Conservation (phyloP, 1,140 invertebrate genomes). For the Drosophila santomea region DNA sequence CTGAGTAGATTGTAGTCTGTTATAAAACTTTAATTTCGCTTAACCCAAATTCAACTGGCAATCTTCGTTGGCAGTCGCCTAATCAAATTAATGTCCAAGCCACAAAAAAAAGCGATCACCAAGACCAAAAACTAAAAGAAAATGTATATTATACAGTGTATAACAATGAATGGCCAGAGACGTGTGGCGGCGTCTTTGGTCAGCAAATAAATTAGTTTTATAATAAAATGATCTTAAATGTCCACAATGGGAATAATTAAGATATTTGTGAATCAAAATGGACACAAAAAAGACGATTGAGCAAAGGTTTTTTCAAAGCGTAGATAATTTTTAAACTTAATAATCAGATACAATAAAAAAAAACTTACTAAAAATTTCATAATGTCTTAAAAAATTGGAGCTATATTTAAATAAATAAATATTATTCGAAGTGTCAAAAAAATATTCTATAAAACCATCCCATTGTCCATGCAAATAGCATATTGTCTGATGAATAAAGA, state of each 20-base stretch:
- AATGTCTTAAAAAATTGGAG: too few species aligned
- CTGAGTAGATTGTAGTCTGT: conserved; percentile 4
- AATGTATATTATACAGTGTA: not conserved
- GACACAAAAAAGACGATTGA: not conserved
- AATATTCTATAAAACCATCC: not conserved
- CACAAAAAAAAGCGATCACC: conserved; percentile 23
- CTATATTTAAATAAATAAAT: too few species aligned
- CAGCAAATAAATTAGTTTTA: conserved; percentile 26
- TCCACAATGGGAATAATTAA: conserved; percentile 24
- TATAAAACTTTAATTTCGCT: conserved; percentile 40
- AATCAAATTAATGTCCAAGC: conserved; percentile 54
- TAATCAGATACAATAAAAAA: too few species aligned
- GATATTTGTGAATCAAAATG: not conserved
- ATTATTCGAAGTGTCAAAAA: too few species aligned
- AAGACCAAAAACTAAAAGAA: conserved; percentile 8
- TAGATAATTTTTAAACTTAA: too few species aligned
- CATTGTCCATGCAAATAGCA: conserved; percentile 11
- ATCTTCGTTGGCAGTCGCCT: conserved; percentile 41
- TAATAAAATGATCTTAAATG: conserved; percentile 37
- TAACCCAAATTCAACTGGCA: conserved; percentile 56
- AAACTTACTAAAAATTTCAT: too few species aligned
- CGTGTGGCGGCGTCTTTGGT: conserved; percentile 44
- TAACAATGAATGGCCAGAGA: conserved; percentile 30
- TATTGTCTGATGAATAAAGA: conserved; percentile 36
- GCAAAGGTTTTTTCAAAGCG: not conserved